Percentiles rank a stretch among this genome's conserved stretches.
Evolutionary conservation across 2,797 vertebrate species (phyloP).

Genomic region (Semotilus atromaculatus): DNA sequence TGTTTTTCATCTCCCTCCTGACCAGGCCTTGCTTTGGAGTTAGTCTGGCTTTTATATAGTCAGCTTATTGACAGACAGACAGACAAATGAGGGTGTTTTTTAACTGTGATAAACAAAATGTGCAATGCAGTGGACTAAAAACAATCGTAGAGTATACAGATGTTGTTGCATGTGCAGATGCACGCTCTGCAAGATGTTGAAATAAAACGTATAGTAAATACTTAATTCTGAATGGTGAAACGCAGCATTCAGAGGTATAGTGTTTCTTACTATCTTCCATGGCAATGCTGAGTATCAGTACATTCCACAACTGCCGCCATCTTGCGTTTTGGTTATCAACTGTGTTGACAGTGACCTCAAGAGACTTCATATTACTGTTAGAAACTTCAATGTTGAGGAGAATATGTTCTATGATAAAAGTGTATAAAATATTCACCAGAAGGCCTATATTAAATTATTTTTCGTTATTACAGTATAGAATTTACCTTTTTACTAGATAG

Average conservation of each 20-base stretch:
- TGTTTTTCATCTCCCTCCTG: slow-evolving; percentile 1
- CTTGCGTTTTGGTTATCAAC: not conserved
- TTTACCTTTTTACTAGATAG: too few relatives aligned
- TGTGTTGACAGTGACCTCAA: not conserved
- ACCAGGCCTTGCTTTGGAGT: slow-evolving; percentile 12
- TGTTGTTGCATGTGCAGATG: not conserved
- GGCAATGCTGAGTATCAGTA: not conserved
- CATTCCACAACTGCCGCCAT: not conserved
- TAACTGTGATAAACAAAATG: not conserved
- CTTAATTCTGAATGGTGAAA: not conserved
- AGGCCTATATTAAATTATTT: too few relatives aligned
- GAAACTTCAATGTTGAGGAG: too few relatives aligned
- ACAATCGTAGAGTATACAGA: not conserved
- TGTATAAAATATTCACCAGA: too few relatives aligned
- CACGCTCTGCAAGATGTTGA: not conserved
- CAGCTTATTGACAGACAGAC: too few relatives aligned
- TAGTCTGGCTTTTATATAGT: not conserved
- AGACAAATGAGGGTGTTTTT: too few relatives aligned
- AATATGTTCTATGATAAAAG: too few relatives aligned
- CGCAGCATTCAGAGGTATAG: not conserved
- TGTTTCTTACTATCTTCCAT: not conserved
- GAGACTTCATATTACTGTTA: not conserved
- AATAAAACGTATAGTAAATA: not conserved
- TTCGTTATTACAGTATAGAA: too few relatives aligned
- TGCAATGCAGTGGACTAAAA: not conserved